Percentiles rank a stretch among this genome's conserved stretches.
Evolutionary conservation across 2,888 invertebrate genomes (phyloP).

Genomic region (Eupsilia transversa): DNA sequence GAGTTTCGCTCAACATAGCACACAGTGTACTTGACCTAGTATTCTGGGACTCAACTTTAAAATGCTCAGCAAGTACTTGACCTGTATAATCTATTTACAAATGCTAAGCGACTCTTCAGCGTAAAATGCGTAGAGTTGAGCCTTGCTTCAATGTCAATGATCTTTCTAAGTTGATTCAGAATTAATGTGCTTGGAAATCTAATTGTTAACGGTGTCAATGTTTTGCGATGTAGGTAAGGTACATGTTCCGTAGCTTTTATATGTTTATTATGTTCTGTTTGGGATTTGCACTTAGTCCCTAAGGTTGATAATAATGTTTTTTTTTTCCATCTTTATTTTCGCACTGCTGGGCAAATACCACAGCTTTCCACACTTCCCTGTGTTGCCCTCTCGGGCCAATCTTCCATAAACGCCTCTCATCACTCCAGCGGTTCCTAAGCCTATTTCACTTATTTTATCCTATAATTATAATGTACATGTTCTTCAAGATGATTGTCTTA

Average conservation of each 20-base stretch:
- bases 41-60: conserved; percentile 44
- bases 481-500: conserved; percentile 14
- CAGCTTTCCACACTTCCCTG: neutral
- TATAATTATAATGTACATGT: neutral
- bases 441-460: neutral
- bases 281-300: too few species aligned
- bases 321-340: neutral
- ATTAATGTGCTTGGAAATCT: conserved; percentile 22
- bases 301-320: too few species aligned
- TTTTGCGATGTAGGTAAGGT: neutral
- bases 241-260: neutral
- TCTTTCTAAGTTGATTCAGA: conserved; percentile 34
- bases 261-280: neutral
- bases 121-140: conserved; percentile 25
- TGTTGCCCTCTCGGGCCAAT: neutral
- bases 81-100: conserved; percentile 60
- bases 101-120: conserved; percentile 49
- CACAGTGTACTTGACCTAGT: conserved; percentile 61
- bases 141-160: conserved; percentile 53
- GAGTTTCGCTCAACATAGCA: conserved; percentile 33
- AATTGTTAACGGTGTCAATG: neutral
- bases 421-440: neutral
- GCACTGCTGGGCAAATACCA: neutral
- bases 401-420: neutral
- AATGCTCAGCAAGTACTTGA: conserved; percentile 57